Evolutionary conservation across 2,113 vertebrate species (phyloP).

Genomic region (Pithys albifrons): DNA sequence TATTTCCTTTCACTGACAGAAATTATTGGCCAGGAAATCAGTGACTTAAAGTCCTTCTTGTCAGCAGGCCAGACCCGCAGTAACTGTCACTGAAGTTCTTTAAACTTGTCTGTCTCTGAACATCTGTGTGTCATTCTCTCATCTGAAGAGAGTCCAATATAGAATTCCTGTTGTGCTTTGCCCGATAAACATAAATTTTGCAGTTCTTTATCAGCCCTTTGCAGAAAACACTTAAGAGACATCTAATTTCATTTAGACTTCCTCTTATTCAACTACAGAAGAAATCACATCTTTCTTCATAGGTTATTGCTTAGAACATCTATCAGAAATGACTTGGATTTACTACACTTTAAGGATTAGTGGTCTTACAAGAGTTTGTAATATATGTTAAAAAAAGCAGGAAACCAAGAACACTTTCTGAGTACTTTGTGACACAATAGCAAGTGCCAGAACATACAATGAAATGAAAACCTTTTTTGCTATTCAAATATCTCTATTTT

Average conservation of each 20-base stretch:
- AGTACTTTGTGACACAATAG: not conserved
- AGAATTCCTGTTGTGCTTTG: not conserved
- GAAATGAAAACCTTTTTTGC: not conserved
- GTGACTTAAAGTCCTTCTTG: not conserved
- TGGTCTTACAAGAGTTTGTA: not conserved
- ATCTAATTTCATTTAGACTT: not conserved
- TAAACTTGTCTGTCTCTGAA: not conserved
- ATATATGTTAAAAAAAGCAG: not conserved
- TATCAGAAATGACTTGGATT: not conserved
- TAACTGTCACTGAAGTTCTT: not conserved
- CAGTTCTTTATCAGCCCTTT: not conserved
- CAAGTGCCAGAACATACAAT: not conserved
- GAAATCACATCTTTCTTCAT: not conserved
- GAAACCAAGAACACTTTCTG: not conserved
- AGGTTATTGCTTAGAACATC: not conserved
- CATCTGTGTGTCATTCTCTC: not conserved
- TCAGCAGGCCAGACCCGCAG: not conserved
- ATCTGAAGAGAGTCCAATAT: not conserved
- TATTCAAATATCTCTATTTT: not conserved
- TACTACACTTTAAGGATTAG: not conserved
- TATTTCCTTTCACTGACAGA: not conserved
- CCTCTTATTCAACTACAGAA: not conserved
- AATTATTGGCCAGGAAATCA: not conserved
- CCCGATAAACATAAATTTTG: not conserved
- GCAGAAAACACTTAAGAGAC: not conserved